These are phyloP conservation scores for Steinernema khuongi DNA, from an alignment of 1,140 invertebrate genomes.

Conservation along the genomic window DNA sequence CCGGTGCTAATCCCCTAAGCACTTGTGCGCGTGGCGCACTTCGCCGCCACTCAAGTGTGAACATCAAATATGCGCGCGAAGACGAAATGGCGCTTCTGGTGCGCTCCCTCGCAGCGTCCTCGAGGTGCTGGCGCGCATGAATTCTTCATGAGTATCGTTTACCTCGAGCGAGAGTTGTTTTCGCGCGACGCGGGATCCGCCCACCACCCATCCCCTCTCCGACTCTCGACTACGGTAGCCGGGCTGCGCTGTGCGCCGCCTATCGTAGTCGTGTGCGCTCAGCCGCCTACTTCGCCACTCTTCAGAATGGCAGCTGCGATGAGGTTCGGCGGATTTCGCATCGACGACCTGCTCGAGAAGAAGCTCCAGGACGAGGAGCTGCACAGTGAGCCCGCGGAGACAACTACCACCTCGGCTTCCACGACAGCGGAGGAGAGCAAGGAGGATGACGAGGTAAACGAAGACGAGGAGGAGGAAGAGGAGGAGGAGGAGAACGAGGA, in stretches of 20 bases:
- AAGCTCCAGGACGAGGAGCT: conserved; percentile 4
- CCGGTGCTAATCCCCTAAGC: not conserved
- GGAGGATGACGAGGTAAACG: not conserved
- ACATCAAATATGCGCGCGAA: conserved; percentile 16
- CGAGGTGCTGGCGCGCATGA: conserved; percentile 1
- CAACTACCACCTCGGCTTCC: too few relatives aligned
- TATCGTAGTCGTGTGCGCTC: not conserved
- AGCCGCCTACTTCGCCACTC: not conserved
- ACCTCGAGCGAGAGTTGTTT: conserved; percentile 11
- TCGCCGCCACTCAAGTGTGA: conserved; percentile 1
- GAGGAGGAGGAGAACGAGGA: conserved; percentile 26
- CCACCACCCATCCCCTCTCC: not conserved
- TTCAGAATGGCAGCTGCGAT: conserved; percentile 6
- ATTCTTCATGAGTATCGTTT: conserved; percentile 15
- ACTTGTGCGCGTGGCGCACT: not conserved
- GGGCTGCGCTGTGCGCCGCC: not conserved
- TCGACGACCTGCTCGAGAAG: conserved; percentile 1
- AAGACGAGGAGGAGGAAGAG: conserved; percentile 19
- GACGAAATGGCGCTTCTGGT: not conserved
- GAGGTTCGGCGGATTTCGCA: not conserved
- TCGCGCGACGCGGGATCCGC: not conserved
- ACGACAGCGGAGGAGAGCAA: too few relatives aligned
- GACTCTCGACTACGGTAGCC: not conserved
- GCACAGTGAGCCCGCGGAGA: not conserved
- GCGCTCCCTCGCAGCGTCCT: not conserved